Percentiles rank a stretch among this genome's conserved stretches.
phyloP scores from a whole-genome alignment of 2,888 invertebrate genomes.

The Pyrgus malvae region DNA sequence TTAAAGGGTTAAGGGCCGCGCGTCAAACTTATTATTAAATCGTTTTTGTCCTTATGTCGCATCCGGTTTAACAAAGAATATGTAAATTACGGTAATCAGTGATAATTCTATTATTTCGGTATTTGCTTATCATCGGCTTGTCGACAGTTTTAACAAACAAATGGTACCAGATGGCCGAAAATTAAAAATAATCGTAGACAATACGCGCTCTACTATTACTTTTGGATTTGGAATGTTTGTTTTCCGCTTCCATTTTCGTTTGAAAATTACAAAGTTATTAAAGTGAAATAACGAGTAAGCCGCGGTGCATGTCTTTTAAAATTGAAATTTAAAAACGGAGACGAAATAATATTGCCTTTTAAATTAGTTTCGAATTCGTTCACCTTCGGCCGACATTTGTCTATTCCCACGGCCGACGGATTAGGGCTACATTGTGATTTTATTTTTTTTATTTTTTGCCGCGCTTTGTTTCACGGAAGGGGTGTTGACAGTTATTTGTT shows the following conservation, averaged over 20 bases:
- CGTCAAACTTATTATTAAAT: slow-evolving; percentile 78
- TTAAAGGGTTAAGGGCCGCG: slow-evolving; percentile 76
- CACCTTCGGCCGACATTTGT: slow-evolving; percentile 68
- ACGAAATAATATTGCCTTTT: slow-evolving; percentile 78
- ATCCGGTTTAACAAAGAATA: slow-evolving; percentile 77
- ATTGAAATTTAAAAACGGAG: slow-evolving; percentile 50
- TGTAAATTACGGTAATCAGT: slow-evolving; percentile 79
- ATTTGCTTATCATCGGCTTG: slow-evolving; percentile 75
- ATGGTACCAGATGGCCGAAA: slow-evolving; percentile 69
- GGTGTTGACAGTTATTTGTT: slow-evolving; percentile 82
- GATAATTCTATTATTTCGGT: slow-evolving; percentile 78
- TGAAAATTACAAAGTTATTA: slow-evolving; percentile 21
- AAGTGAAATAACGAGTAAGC: slow-evolving; percentile 25
- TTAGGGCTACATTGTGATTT: slow-evolving; percentile 71
- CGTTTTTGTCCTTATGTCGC: slow-evolving; percentile 77
- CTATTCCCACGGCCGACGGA: slow-evolving; percentile 75
- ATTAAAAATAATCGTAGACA: slow-evolving; percentile 13
- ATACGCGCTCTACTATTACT: slow-evolving; percentile 8
- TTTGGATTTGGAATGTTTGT: slow-evolving; percentile 35
- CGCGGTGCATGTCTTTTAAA: slow-evolving; percentile 40
- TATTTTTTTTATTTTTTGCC: slow-evolving; percentile 68
- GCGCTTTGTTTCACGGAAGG: slow-evolving; percentile 77
- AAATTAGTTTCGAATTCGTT: slow-evolving; percentile 79
- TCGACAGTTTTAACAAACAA: slow-evolving; percentile 61
- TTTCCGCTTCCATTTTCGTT: slow-evolving; percentile 22